Conservation (phyloP, 2,888 invertebrate genomes). For the Ferrisia virgata region DNA sequence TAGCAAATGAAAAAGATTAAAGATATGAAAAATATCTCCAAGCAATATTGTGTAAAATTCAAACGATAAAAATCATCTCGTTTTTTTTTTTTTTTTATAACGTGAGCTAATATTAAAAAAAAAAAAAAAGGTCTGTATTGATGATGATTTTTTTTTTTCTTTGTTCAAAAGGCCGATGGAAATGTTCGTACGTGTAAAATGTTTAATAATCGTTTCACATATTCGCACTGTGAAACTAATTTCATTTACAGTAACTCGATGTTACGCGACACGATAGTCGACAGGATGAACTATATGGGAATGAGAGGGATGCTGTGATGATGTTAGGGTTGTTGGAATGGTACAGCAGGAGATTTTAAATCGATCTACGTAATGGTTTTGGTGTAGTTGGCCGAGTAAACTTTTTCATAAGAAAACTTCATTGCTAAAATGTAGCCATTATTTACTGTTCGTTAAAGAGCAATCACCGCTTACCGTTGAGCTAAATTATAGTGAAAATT, state of each 20-base stretch:
- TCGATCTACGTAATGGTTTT: constrained; percentile 16
- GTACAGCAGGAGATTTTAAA: background rate
- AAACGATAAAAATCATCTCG: constrained; percentile 3
- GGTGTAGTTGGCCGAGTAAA: background rate
- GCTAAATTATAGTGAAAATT: constrained; percentile 24
- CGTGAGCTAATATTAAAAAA: background rate
- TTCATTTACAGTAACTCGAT: constrained; percentile 5
- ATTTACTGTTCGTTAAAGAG: constrained; percentile 17
- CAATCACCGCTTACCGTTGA: background rate
- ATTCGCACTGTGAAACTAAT: background rate
- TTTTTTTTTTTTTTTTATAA: background rate
- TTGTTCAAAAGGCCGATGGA: too few species aligned
- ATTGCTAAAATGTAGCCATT: constrained; percentile 15
- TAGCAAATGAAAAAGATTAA: constrained; percentile 12
- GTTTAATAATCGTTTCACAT: constrained; percentile 8
- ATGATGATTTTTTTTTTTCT: too few species aligned
- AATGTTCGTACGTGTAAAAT: too few species aligned
- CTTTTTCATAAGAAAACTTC: constrained; percentile 10
- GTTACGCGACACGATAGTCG: background rate
- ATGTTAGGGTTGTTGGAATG: background rate
- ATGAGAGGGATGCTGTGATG: too few species aligned
- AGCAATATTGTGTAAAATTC: constrained; percentile 16
- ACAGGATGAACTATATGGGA: background rate
- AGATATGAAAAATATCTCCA: constrained; percentile 33
- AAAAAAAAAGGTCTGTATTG: too few species aligned